phyloP scores from a whole-genome alignment of 2,797 vertebrate genomes.

The Ctenochaetus hawaiiensis region DNA sequence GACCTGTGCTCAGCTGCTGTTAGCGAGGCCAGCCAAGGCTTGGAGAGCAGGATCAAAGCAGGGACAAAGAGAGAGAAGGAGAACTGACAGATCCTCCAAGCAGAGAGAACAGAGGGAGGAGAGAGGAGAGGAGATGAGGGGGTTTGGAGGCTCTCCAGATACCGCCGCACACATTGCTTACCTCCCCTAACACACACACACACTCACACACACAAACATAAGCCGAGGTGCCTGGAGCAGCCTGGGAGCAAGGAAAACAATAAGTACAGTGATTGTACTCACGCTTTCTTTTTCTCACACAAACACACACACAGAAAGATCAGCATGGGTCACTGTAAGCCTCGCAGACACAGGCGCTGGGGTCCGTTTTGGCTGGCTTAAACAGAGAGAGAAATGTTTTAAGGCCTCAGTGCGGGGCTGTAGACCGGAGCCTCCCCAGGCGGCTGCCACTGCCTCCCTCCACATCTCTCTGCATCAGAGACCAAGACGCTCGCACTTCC shows the following conservation, averaged over 20 bases:
- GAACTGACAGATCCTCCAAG: slow-evolving; percentile 84
- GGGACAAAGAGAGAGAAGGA: slow-evolving; percentile 82
- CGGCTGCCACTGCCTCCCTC: slow-evolving; percentile 70
- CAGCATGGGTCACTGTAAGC: slow-evolving; percentile 84
- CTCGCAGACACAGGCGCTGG: slow-evolving; percentile 82
- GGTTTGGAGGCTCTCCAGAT: slow-evolving; percentile 88
- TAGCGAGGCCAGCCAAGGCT: slow-evolving; percentile 82
- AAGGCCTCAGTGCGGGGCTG: slow-evolving; percentile 74
- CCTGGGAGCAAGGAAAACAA: slow-evolving; percentile 83
- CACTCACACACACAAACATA: slow-evolving; percentile 63
- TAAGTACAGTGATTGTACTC: slow-evolving; percentile 79
- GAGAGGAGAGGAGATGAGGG: slow-evolving; percentile 77
- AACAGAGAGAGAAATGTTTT: slow-evolving; percentile 80
- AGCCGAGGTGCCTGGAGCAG: slow-evolving; percentile 79
- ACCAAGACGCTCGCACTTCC: slow-evolving; percentile 72
- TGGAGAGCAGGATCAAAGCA: slow-evolving; percentile 85
- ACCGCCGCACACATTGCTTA: slow-evolving; percentile 83
- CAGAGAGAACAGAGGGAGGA: slow-evolving; percentile 80
- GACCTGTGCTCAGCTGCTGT: slow-evolving; percentile 84
- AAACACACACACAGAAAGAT: slow-evolving; percentile 76
- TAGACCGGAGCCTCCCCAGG: slow-evolving; percentile 74
- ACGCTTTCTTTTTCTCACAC: slow-evolving; percentile 67
- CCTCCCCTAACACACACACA: slow-evolving; percentile 66
- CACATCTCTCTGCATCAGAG: slow-evolving; percentile 73
- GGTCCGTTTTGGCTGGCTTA: slow-evolving; percentile 81